phyloP scores from a whole-genome alignment of 2,888 invertebrate species.

The Drosophila cognata region DNA sequence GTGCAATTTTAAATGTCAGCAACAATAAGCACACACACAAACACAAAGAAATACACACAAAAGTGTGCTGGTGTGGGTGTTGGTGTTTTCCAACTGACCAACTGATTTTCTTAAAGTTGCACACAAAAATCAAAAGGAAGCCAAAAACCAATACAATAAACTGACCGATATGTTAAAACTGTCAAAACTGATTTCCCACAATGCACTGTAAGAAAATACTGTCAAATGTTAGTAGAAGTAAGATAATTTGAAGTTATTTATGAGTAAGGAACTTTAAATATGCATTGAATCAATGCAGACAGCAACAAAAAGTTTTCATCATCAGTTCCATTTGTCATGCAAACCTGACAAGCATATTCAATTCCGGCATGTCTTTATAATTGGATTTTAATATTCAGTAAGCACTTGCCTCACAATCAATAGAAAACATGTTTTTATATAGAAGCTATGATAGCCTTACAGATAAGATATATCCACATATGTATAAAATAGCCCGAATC shows the following conservation, averaged over 20 bases:
- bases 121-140: neutral
- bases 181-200: neutral
- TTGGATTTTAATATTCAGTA: neutral
- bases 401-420: neutral
- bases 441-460: neutral
- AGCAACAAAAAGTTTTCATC: neutral
- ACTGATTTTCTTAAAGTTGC: slow-evolving; percentile 60
- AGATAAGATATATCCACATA: neutral
- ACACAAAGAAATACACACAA: slow-evolving; percentile 11
- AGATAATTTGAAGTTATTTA: slow-evolving; percentile 2
- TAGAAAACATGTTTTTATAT: neutral
- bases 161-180: no score
- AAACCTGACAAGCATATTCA: slow-evolving; percentile 16
- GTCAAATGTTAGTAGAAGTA: neutral
- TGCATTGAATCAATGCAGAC: slow-evolving; percentile 17
- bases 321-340: slow-evolving; percentile 24
- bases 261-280: slow-evolving; percentile 20
- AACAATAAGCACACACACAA: slow-evolving; percentile 58
- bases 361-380: neutral
- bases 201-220: neutral
- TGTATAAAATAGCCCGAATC: neutral
- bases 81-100: slow-evolving; percentile 13
- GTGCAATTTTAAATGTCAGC: slow-evolving; percentile 80
- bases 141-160: neutral
- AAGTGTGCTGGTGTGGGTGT: slow-evolving; percentile 13